These are phyloP conservation scores for Fulica atra DNA, from an alignment of 2,113 vertebrate genomes.

Conservation along the genomic window DNA sequence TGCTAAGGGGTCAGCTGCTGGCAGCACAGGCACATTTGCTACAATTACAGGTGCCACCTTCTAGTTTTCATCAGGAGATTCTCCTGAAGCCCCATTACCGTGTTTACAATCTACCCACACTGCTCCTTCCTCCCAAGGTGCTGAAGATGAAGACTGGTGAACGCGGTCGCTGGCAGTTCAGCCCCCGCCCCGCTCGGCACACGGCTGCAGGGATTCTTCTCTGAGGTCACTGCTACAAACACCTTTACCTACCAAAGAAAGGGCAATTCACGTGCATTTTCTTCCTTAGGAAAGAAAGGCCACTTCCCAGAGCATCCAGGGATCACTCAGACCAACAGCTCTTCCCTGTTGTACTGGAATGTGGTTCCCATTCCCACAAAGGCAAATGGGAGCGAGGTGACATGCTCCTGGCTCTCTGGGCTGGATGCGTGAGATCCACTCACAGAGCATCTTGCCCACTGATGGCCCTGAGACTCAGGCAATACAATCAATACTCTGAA, in stretches of 20 bases:
- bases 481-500: not conserved
- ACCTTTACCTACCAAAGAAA: not conserved
- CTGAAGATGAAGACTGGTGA: not conserved
- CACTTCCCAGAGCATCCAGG: not conserved
- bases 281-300: not conserved
- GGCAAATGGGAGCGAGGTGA: not conserved
- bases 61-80: not conserved
- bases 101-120: not conserved
- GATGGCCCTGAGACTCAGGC: not conserved
- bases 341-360: not conserved
- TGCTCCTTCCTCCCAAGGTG: not conserved
- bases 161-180: not conserved
- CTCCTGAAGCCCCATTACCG: not conserved
- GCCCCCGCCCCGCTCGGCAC: not conserved
- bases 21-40: not conserved
- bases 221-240: not conserved
- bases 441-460: not conserved
- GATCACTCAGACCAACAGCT: not conserved
- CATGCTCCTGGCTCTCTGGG: rapidly evolving
- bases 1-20: rapidly evolving
- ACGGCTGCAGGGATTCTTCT: not conserved
- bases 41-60: rapidly evolving
- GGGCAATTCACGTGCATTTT: not conserved
- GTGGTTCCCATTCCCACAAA: not conserved
- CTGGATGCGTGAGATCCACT: not conserved